Evolutionary conservation across 2,888 invertebrate species (phyloP), one percentile per base, ranked within the genome.

Genomic region (Panorpa germanica): DNA sequence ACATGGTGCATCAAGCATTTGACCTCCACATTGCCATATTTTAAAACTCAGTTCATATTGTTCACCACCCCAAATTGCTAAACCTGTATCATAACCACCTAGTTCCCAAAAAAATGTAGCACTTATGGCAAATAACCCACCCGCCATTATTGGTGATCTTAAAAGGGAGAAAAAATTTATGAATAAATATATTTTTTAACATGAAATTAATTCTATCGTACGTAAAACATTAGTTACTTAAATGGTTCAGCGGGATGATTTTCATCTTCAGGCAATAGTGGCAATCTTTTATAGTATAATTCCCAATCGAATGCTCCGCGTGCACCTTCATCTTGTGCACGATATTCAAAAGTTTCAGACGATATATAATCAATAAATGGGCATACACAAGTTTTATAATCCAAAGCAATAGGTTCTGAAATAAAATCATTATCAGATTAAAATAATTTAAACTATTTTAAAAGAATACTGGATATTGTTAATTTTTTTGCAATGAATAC

Each of bases 11-110:
- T 93, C 91, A 35, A 78, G 59, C 78, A 93, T 75, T 40, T 70
- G 65, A 0, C 91, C 91, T n/a, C 86, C 86, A 50, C 91, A 93
- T 56, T 90, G 90, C 91, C 93, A 93, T 31, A 91, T 74, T 66
- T 93, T 93, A 47, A 95, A 95, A 36, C 91, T 91, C n/a, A 95
- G 62, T 47, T 95, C 95, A 45, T 91, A 95, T 50, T 95, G 95
- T 50, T 95, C 95, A 1, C 93, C 95, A 13, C 95, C 95, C 95
- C 95, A 95, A 40, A 95, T 93, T 45, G 91, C 86, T 3, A 90
- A 57, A 0, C 85, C 85, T 32, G 76, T 74, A 46, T 90, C 90
- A 45, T 90, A 90, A 0, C 95, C 95, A 3, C 90, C 95, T 23
- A 95, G 55, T 51, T 91, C 85, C 91, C 91, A 93, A 55, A 96